Conservation (phyloP, 2,797 vertebrate species). For the Otus scops region DNA sequence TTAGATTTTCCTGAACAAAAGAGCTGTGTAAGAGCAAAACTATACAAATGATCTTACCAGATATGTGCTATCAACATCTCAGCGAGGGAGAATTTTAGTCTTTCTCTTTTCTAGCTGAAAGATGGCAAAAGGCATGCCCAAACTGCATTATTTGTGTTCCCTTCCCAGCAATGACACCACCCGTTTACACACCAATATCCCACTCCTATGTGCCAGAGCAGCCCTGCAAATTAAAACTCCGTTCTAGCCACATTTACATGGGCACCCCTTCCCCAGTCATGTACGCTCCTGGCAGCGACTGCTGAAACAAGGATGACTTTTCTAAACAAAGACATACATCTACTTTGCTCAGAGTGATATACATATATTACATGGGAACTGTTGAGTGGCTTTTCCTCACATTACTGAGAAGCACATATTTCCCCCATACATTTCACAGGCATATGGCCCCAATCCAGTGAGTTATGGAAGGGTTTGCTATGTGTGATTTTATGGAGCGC, state of each 20-base stretch:
- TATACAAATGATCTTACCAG: background rate
- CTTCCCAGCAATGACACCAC: background rate
- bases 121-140: background rate
- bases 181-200: background rate
- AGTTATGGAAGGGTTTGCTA: background rate
- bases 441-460: background rate
- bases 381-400: background rate
- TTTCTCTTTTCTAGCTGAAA: background rate
- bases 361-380: background rate
- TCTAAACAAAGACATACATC: background rate
- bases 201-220: background rate
- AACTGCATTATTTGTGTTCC: background rate
- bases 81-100: background rate
- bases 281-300: background rate
- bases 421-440: background rate
- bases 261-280: background rate
- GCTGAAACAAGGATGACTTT: background rate
- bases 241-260: background rate
- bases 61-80: rapidly evolving
- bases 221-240: background rate
- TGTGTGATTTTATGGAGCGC: background rate
- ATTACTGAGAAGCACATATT: background rate
- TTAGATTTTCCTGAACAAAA: background rate
- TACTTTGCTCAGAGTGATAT: background rate
- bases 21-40: background rate